Conservation (phyloP, 2,113 vertebrate genomes). For the Pithys albifrons region DNA sequence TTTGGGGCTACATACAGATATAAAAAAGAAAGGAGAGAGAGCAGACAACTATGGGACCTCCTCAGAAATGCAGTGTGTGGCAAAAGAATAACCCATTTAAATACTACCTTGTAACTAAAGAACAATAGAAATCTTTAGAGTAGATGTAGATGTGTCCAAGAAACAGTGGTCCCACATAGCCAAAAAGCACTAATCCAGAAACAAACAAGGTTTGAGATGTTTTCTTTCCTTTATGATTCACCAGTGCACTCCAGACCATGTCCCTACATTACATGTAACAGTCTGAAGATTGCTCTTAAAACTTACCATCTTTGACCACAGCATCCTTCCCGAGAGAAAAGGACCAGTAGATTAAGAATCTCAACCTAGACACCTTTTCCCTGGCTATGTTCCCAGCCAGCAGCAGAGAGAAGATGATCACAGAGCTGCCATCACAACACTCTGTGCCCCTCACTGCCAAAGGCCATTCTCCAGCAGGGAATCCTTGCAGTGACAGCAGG, state of each 20-base stretch:
- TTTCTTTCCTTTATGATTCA: background rate
- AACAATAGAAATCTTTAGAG: background rate
- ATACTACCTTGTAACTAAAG: background rate
- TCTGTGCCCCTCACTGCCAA: background rate
- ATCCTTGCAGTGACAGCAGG: background rate
- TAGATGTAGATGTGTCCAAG: background rate
- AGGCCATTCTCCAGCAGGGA: background rate
- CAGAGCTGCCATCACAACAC: background rate
- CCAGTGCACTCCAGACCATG: background rate
- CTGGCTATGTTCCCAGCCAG: background rate
- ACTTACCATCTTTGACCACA: background rate
- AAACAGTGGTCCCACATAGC: background rate
- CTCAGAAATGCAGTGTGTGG: background rate
- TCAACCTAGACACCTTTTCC: background rate
- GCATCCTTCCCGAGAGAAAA: background rate
- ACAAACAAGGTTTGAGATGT: background rate
- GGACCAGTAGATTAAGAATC: background rate
- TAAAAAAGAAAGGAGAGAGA: background rate
- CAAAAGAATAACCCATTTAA: background rate
- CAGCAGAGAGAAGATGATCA: background rate
- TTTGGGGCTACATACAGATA: background rate
- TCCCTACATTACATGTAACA: background rate
- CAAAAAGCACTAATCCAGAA: background rate
- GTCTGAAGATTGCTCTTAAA: background rate
- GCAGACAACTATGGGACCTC: background rate